Evolutionary conservation across 2,113 vertebrate species (phyloP), one percentile per base, ranked within the genome.

Genomic region (Oreochromis tanganicae): DNA sequence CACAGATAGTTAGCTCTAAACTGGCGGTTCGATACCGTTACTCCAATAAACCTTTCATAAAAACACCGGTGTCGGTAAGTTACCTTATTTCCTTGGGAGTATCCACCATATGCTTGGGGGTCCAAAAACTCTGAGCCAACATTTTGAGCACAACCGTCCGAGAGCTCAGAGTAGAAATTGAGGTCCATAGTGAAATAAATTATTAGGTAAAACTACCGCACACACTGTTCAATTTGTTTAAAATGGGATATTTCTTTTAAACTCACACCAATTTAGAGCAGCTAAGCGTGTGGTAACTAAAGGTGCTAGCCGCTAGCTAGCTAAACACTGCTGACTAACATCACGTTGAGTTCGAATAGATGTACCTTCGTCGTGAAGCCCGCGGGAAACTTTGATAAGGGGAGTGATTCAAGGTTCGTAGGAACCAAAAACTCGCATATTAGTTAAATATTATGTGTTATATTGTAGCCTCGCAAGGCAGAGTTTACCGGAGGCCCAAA

Each of bases 101-200:
- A 96, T 78, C 90, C 94, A 41, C 92, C 93, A 59, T 95, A 96
- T 7, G 90, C 56, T 61, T 93, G 95, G 1, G 83, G 80, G 85
- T 95, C 94, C 94, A 96, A 83, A 88, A 95, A 96, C 93, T 96
- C 95, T 2, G 94, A 36, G 3, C 96, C 95, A 55, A 94, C 94
- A 81, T 93, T 95, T 88, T 95, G 94, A 75, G 89, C 56, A 80
- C 95, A 94, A 9, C 94, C 94, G 56, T 94, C 96, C 54, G 96
- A 93, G 36, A 96, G 85, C 14, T 95, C 95, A 2, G 96, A 95
- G 88, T 96, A 96, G 91, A 96, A 96, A 92, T 96, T 95, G 2
- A 96, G 92, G 55, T 96, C 96, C 96, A 96, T 96, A 19, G 34
- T 88, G 3, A 86, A 63, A 27, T 4, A 2, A 8, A 6, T 9